Percentiles rank a stretch among this genome's conserved stretches.
Evolutionary conservation across 2,888 invertebrate genomes (phyloP).

Genomic region (Drosophila gaucha): DNA sequence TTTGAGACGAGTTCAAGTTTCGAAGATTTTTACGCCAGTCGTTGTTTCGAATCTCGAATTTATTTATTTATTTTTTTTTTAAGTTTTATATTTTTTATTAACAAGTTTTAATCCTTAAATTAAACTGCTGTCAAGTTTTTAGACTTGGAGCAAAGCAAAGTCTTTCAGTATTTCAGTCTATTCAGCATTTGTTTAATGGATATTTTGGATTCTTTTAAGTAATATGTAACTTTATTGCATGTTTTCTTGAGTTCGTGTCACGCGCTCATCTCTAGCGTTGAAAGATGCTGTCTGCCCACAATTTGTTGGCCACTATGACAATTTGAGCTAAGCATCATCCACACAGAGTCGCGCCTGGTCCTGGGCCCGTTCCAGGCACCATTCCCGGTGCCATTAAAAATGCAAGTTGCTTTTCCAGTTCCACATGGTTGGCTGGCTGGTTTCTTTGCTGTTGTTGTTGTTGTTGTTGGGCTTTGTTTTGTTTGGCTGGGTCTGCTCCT

Average conservation of each 20-base stretch:
- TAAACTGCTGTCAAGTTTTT: too few relatives aligned
- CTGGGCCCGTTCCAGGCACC: conserved; percentile 18
- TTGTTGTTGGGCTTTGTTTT: conserved; percentile 35
- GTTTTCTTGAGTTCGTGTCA: conserved; percentile 16
- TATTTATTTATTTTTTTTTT: too few relatives aligned
- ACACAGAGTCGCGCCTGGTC: conserved; percentile 13
- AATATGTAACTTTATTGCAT: too few relatives aligned
- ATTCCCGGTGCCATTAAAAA: conserved; percentile 71
- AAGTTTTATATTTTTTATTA: too few relatives aligned
- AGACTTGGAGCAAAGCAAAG: too few relatives aligned
- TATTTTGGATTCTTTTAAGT: too few relatives aligned
- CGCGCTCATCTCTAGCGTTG: conserved; percentile 26
- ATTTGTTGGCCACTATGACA: conserved; percentile 63
- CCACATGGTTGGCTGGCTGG: conserved; percentile 18
- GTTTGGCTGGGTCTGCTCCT: conserved; percentile 57
- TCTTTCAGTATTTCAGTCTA: too few relatives aligned
- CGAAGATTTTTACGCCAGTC: too few relatives aligned
- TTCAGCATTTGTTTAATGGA: too few relatives aligned
- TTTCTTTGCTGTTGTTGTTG: conserved; percentile 15
- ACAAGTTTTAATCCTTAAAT: too few relatives aligned
- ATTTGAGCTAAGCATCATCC: conserved; percentile 65
- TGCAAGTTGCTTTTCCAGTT: conserved; percentile 76
- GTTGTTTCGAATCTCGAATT: too few relatives aligned
- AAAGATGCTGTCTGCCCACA: conserved; percentile 58
- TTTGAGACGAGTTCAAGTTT: too few relatives aligned